These are phyloP conservation scores for Orientallactaga sibirica DNA, from an alignment of 2,797 vertebrate species.

Conservation along the genomic window DNA sequence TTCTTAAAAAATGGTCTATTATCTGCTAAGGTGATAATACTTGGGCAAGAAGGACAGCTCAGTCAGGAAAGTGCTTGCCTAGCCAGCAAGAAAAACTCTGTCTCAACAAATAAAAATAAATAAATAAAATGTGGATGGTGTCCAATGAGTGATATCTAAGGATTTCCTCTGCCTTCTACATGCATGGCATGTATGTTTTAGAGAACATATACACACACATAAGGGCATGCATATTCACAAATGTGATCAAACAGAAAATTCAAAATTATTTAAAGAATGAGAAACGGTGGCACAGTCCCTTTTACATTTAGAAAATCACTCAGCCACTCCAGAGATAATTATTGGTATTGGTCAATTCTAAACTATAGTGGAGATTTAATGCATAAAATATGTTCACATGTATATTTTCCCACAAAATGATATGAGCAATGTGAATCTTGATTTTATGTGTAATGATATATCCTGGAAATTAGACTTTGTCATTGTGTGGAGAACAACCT, in stretches of 20 bases:
- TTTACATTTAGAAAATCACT: neutral
- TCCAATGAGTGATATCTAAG: no score
- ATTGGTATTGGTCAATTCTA: neutral
- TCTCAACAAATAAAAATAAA: no score
- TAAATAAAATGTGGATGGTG: no score
- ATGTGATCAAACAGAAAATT: no score
- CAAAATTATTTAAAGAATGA: neutral
- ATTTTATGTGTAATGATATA: neutral
- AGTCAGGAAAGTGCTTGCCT: no score
- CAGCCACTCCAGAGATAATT: neutral
- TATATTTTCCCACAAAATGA: neutral
- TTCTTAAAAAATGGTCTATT: neutral
- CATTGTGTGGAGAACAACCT: neutral
- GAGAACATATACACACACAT: no score
- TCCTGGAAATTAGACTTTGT: neutral
- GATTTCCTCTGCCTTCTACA: no score
- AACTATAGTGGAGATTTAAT: neutral
- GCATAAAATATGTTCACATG: neutral
- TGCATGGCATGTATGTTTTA: no score
- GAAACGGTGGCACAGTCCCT: neutral
- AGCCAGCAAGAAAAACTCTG: no score
- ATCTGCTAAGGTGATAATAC: neutral
- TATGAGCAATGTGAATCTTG: neutral
- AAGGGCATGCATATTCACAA: no score
- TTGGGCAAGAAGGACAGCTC: neutral